phyloP scores from a whole-genome alignment of 2,797 vertebrate genomes.

The Gymnothorax javanicus region DNA sequence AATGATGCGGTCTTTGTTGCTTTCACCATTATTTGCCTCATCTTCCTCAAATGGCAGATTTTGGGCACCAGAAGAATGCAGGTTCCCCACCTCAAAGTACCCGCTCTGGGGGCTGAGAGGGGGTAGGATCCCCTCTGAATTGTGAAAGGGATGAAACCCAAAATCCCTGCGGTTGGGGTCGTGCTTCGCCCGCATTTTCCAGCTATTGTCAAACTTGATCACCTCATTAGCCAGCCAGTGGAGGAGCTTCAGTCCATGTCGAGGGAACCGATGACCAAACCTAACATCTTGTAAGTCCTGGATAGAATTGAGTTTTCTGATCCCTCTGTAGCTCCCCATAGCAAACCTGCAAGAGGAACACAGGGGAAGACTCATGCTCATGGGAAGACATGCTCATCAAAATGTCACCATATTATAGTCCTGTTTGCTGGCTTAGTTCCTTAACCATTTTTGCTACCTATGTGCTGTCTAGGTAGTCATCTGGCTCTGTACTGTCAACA shows the following conservation, averaged over 20 bases:
- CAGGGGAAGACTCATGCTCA: no score
- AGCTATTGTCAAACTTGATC: neutral
- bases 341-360: neutral
- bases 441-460: no score
- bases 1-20: constrained; percentile 30
- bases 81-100: constrained; percentile 18
- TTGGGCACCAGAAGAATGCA: neutral
- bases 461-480: no score
- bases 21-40: neutral
- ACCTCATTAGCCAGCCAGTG: constrained; percentile 27
- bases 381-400: neutral
- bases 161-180: neutral
- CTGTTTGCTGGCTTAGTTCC: no score
- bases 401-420: no score
- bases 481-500: no score
- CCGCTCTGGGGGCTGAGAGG: neutral
- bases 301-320: neutral
- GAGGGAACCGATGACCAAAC: constrained; percentile 28
- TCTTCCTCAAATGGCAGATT: neutral
- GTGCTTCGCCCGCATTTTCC: neutral
- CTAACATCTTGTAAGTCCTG: neutral
- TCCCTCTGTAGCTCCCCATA: neutral
- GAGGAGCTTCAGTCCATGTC: constrained; percentile 31
- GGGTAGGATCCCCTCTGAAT: constrained; percentile 5
- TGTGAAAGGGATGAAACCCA: constrained; percentile 28